Evolutionary conservation across 1,140 invertebrate genomes (phyloP), one percentile per base, ranked within the genome.

Genomic region (Aculops lycopersici): DNA sequence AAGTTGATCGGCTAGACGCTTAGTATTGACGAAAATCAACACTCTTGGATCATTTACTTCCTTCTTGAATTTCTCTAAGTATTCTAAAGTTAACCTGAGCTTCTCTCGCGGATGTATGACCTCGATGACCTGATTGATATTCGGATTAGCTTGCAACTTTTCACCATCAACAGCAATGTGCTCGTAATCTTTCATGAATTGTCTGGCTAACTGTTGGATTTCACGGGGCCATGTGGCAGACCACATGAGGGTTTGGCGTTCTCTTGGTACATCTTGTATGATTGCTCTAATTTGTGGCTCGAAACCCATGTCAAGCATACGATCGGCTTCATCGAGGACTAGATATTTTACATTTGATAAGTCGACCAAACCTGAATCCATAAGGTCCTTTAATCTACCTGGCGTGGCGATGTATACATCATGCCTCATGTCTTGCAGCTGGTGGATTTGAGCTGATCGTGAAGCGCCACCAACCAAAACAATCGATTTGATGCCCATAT

Each of bases 381-480:
- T 20, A 8, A 43, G 21, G 35, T 43, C 42, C 12, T 40, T 39
- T 13, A 43, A 19, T 20, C 41, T 3, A 4, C 4, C 38, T 3
- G 35, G 38, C 13, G 41, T 42, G 17, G 36, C 42, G 21, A 43
- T 40, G 13, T 17, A 15, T 5, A 42, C 19, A 19, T 42, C 35
- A 43, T 74, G 75, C 0, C 84, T 86, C 37, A 60, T 59, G 63
- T 0, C 24, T 15, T 41, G 14, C 3, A 49, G 21, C n/a, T 20
- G 31, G n/a, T 53, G 45, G 5, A 59, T 51, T 51, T 66, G 64
- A 41, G 53, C 53, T 94, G 86, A 48, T 83, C 65, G 1, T 79
- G 88, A 2, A 90, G 59, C 56, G 44, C 90, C 90, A 55, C 92
- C 92, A 45, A 18, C 17, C 4, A 39, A 19, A 17, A 16, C 17